Evolutionary conservation across 2,888 invertebrate genomes (phyloP).

Genomic region (Baronia brevicornis): DNA sequence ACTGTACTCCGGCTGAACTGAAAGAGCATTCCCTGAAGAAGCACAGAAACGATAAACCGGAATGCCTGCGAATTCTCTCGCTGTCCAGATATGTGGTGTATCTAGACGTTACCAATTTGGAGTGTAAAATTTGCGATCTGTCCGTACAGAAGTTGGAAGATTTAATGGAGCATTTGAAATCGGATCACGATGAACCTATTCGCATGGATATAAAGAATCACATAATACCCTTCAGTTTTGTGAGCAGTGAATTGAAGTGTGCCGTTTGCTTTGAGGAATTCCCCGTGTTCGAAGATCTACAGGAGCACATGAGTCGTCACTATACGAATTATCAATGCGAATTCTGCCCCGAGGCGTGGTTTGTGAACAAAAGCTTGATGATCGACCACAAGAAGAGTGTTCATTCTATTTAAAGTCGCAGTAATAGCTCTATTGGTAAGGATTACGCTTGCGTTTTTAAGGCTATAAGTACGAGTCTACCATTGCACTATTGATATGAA

Average conservation of each 20-base stretch:
- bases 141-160: slow-evolving; percentile 32
- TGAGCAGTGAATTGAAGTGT: slow-evolving; percentile 28
- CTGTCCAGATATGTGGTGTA: slow-evolving; percentile 43
- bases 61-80: slow-evolving; percentile 17
- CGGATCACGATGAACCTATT: slow-evolving; percentile 32
- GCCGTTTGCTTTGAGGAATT: slow-evolving; percentile 30
- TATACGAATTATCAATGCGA: slow-evolving; percentile 41
- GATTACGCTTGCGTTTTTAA: too few relatives aligned
- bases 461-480: too few relatives aligned
- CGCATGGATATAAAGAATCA: slow-evolving; percentile 49
- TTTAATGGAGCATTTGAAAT: slow-evolving; percentile 42
- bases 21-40: slow-evolving; percentile 32
- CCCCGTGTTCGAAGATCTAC: slow-evolving; percentile 26
- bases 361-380: slow-evolving; percentile 21
- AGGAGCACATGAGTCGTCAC: slow-evolving; percentile 42
- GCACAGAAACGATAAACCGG: slow-evolving; percentile 24
- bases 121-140: slow-evolving; percentile 38
- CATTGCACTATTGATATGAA: too few relatives aligned
- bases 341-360: slow-evolving; percentile 28
- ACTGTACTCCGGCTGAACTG: slow-evolving; percentile 27
- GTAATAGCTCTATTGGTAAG: too few relatives aligned
- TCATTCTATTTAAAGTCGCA: slow-evolving; percentile 5
- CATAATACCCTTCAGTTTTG: slow-evolving; percentile 36
- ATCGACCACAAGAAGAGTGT: slow-evolving; percentile 12
- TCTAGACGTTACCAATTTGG: slow-evolving; percentile 43